Base-by-base conservation (phyloP, 2,797 vertebrate genomes). In the Dallia pectoralis region DNA sequence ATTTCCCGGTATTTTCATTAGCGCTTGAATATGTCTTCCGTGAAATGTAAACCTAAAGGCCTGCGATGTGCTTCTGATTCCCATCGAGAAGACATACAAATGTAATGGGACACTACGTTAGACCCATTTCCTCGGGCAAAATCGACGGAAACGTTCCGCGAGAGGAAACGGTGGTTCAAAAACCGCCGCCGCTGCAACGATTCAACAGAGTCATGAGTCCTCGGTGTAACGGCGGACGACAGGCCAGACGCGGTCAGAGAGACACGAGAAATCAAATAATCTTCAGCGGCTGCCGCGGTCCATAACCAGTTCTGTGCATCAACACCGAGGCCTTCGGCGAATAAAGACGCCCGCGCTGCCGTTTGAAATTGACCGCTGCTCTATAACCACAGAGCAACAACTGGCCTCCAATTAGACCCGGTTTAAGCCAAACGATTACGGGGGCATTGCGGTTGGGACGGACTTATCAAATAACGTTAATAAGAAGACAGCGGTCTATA, bases 391-490 rank as follows among this genome's bases (percentile, higher is more conserved):
- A 77, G 64, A 22, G 74, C 27, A 49, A 48, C n/a, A 78, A 65
- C 78, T 80, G 74, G 74, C 75, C 72, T 74, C 47, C 16, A 69
- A 74, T 71, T 79, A 79, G 74, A 81, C 64, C 71, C 65, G 76
- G 70, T 79, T 44, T 74, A 32, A n/a, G 22, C 73, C 74, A 81
- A 84, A 85, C 82, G 68, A 76, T 75, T 83, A 69, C 44, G 77
- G 76, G 78, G 74, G 73, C 69, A 71, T 59, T 77, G 64, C 73
- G 76, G 11, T 27, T n/a, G 36, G 40, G 40, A 5, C 18, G 68
- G 76, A 83, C 47, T 83, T 86, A 89, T 89, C 79, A 85, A 82
- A 87, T 89, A 82, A 85, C 44, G 75, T 77, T 87, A 88, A 88
- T 89, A 75, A 81, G 81, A 84, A 89, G 82, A 82, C 81, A 70